Evolutionary conservation across 2,888 invertebrate genomes (phyloP).

Genomic region (Cosmia trapezina): DNA sequence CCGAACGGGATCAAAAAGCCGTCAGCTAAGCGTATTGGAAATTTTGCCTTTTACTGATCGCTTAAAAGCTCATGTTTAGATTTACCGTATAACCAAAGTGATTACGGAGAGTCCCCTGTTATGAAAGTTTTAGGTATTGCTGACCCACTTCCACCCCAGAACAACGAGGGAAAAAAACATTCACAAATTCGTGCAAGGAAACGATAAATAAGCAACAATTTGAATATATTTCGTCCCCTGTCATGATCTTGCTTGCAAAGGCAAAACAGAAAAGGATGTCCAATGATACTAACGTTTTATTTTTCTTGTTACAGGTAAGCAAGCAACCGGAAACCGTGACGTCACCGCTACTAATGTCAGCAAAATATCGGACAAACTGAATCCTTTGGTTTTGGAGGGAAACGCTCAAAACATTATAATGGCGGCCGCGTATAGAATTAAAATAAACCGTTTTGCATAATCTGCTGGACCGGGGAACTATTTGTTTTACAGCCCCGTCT

Average conservation of each 20-base stretch:
- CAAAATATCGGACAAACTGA: constrained; percentile 35
- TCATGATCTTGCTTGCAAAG: constrained; percentile 14
- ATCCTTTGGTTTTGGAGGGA: constrained; percentile 56
- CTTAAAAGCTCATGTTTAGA: neutral
- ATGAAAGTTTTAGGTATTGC: neutral
- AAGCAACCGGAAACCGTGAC: constrained; percentile 1
- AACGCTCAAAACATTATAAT: constrained; percentile 65
- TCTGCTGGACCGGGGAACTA: constrained; percentile 54
- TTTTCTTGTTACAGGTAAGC: constrained; percentile 56
- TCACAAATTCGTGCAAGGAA: neutral
- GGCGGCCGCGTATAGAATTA: constrained; percentile 68
- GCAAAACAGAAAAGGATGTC: constrained; percentile 14
- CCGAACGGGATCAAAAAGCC: neutral
- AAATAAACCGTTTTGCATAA: constrained; percentile 72
- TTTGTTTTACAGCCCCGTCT: constrained; percentile 29
- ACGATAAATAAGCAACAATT: constrained; percentile 21
- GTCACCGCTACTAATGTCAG: constrained; percentile 34
- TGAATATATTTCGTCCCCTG: constrained; percentile 19
- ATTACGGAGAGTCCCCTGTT: neutral
- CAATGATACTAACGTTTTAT: constrained; percentile 41
- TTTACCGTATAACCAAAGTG: neutral
- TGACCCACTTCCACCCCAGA: neutral
- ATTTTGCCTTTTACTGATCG: neutral
- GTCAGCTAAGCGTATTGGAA: neutral
- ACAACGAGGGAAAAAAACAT: neutral